Base-by-base conservation (phyloP, 1,140 invertebrate species). In the Sycophila sp. region DNA sequence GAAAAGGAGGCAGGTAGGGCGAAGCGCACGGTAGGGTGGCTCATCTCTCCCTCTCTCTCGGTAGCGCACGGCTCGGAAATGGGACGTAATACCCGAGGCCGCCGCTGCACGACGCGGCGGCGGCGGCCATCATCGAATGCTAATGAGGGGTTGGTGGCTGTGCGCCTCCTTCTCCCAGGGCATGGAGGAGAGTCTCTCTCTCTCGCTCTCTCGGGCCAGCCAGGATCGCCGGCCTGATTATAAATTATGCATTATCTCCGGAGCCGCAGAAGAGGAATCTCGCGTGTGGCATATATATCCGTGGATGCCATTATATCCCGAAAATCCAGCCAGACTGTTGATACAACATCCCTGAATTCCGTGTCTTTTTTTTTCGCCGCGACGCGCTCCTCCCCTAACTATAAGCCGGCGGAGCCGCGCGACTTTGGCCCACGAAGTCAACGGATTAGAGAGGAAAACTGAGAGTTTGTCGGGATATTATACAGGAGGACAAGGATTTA, bases 181-280 rank as follows among this genome's bases (percentile, higher is more conserved):
- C 45, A 72, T 65, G 72, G 53, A 71, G 69, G 67, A 71, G 62
- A 53, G 30, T 24, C 66, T 53, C n/a, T n/a, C n/a, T n/a, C n/a
- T n/a, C n/a, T n/a, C n/a, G n/a, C n/a, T n/a, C n/a, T n/a, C 45
- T 40, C 56, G 26, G 66, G 76, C 73, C 71, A 71, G 72, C 71
- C 74, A 72, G 58, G 45, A 59, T 77, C 77, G 79, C 81, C 84
- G 78, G 81, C 74, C 82, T 85, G 85, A 85, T 86, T 86, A 86
- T 86, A 86, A 86, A 86, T 85, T 86, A 86, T 84, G 82, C 82
- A 86, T 86, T 86, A 86, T 83, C 84, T 84, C n/a, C 15, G 40
- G 42, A 6, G 22, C 8, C 45, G 8, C 51, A 69, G 58, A 40
- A 60, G 66, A 24, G 45, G 22, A 32, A 56, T 58, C 28, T 59